Evolutionary conservation across 2,888 invertebrate species (phyloP), one percentile per base, ranked within the genome.

Genomic region (Lymantria monacha): DNA sequence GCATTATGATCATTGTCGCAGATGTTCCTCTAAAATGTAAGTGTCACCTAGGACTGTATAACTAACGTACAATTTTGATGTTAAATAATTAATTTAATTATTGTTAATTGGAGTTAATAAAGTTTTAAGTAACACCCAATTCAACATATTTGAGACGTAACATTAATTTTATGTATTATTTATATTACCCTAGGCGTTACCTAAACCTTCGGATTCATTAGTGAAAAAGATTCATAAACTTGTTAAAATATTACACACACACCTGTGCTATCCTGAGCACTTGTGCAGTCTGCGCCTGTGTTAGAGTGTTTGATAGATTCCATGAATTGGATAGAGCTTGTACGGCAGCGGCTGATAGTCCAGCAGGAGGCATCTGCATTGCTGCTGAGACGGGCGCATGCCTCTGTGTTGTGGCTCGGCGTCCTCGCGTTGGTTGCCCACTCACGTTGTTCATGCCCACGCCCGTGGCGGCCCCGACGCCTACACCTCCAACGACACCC

Each of bases 241-340:
- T 22, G 5, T 3, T 22, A 22, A 22, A 22, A 22, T 22, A 22
- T 22, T 11, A 13, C n/a, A n/a, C 15, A 15, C 44, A 31, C 45
- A 91, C 91, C 88, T 91, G 91, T 2, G 92, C 90, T 3, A 92
- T 79, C 74, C 92, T 79, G 22, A 91, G 78, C 62, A 92, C 91
- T 70, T 92, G 91, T 63, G 92, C 92, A 62, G 89, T 87, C 69
- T 92, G 92, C 44, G 87, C 85, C 55, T 85, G 87, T 45, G 91
- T 90, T 9, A 92, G 72, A 36, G 85, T 76, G 8, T 81, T 81
- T 14, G 83, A 81, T 14, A 87, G 62, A 14, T 69, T 80, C 80
- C 82, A 92, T 37, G 88, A 87, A 63, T 85, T 91, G 37, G 89
- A 76, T 22, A 91, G 67, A 9, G 91, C 89, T 54, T 89, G 88